Evolutionary conservation across 2,113 vertebrate genomes (phyloP).

Genomic region (Plestiodon gilberti): DNA sequence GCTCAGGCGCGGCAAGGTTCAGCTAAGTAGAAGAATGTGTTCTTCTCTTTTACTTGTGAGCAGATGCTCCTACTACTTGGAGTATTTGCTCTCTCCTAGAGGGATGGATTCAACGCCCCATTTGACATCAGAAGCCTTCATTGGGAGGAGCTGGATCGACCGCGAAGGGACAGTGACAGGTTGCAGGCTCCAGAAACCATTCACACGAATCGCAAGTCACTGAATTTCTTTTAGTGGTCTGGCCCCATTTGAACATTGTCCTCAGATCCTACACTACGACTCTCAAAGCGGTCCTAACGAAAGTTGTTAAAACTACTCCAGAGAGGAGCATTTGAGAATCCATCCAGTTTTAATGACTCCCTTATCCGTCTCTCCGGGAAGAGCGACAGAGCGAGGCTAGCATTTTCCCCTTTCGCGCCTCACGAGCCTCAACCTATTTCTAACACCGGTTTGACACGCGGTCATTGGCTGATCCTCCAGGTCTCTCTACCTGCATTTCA

Average conservation of each 20-base stretch:
- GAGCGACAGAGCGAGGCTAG: neutral
- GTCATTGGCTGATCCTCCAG: neutral
- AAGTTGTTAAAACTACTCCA: too few species aligned
- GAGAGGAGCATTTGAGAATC: neutral
- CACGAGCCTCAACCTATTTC: neutral
- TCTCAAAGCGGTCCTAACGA: neutral
- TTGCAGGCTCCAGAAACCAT: neutral
- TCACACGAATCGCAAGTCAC: neutral
- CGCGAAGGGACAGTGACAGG: neutral
- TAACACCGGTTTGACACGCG: neutral
- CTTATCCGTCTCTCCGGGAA: neutral
- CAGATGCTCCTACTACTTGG: neutral
- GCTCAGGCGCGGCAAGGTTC: neutral
- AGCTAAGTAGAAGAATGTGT: neutral
- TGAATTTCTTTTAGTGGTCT: too few species aligned
- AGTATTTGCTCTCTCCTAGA: conserved; percentile 8
- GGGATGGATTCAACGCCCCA: neutral
- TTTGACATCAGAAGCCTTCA: neutral
- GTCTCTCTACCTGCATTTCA: neutral
- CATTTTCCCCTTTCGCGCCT: neutral
- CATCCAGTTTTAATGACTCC: too few species aligned
- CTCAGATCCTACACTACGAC: neutral
- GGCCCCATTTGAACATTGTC: neutral
- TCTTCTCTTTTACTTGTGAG: neutral
- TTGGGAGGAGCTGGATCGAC: neutral